phyloP scores from a whole-genome alignment of 2,113 vertebrate species.

The Psittacara wagleri region DNA sequence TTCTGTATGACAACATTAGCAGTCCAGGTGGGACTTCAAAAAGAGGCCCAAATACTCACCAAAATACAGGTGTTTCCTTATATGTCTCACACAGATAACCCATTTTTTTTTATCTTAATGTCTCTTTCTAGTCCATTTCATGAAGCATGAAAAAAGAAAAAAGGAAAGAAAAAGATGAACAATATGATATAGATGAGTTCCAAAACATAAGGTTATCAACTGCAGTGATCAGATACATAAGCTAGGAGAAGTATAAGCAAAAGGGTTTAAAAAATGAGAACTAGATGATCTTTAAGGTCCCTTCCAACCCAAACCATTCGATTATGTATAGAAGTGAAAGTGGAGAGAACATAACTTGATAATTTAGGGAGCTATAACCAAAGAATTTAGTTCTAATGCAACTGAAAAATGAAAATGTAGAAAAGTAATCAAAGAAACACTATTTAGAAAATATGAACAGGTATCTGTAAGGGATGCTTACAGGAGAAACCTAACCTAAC shows the following conservation, averaged over 20 bases:
- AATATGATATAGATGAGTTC: background rate
- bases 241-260: background rate
- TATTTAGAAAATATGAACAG: background rate
- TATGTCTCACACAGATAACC: background rate
- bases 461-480: background rate
- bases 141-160: background rate
- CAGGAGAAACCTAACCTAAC: background rate
- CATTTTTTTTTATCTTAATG: background rate
- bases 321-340: background rate
- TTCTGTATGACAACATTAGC: background rate
- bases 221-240: background rate
- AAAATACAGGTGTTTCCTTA: background rate
- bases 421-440: background rate
- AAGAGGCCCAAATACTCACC: background rate
- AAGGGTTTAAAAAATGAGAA: background rate
- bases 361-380: background rate
- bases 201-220: background rate
- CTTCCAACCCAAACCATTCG: too few relatives aligned
- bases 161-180: background rate
- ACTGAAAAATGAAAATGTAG: background rate
- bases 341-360: background rate
- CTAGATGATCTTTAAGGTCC: too few relatives aligned
- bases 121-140: background rate
- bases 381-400: background rate
- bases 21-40: background rate